Evolutionary conservation across 2,888 invertebrate species (phyloP).

Genomic region (Sphinx pinastri): DNA sequence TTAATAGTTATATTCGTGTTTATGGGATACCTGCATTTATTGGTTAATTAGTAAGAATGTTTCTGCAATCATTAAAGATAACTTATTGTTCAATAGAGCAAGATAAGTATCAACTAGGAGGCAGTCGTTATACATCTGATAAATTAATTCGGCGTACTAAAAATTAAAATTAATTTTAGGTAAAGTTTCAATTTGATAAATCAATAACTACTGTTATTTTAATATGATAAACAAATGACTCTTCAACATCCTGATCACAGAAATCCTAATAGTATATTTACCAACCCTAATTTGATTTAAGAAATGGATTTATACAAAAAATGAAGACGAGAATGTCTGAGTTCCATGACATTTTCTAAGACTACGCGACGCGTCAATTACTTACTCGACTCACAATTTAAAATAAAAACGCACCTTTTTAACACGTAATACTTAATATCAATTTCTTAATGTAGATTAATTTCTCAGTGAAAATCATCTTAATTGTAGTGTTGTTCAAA

Average conservation of each 20-base stretch:
- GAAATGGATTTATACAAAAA: too few species aligned
- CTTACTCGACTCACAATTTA: constrained; percentile 38
- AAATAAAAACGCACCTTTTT: constrained; percentile 42
- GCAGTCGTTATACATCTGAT: background rate
- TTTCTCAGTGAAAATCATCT: background rate
- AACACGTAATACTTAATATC: constrained; percentile 42
- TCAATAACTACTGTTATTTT: too few species aligned
- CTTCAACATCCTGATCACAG: too few species aligned
- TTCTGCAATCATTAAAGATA: background rate
- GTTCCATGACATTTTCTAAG: constrained; percentile 37
- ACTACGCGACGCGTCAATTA: constrained; percentile 36
- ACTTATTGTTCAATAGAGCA: background rate
- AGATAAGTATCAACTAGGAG: background rate
- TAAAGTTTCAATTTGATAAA: background rate
- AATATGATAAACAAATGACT: too few species aligned
- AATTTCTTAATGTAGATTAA: constrained; percentile 36
- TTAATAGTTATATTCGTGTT: too few species aligned
- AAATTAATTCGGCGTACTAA: background rate
- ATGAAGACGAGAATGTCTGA: too few species aligned
- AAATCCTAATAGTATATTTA: too few species aligned
- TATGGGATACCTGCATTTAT: too few species aligned
- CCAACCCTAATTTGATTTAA: too few species aligned
- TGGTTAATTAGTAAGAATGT: too few species aligned
- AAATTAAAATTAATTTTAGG: too few species aligned
- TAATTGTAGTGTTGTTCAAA: background rate